These are phyloP conservation scores for Sorex fumeus DNA, from an alignment of 2,113 vertebrate genomes.

Conservation along the genomic window DNA sequence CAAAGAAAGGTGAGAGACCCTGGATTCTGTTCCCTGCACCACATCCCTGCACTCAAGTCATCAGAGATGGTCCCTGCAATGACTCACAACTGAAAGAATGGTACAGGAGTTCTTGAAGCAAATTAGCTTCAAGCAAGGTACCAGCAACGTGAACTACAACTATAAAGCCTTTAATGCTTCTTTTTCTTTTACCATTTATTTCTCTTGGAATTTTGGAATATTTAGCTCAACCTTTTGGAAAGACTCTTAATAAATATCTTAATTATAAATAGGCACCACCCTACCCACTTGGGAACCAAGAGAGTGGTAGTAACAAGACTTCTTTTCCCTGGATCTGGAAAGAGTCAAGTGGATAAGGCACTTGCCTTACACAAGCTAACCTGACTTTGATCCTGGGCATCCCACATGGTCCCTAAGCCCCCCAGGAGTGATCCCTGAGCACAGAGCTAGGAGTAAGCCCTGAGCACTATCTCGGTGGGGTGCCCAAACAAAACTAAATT, in stretches of 20 bases:
- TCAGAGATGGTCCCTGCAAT: too few relatives aligned
- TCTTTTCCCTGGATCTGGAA: not conserved
- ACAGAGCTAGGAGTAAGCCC: too few relatives aligned
- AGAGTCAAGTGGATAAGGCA: too few relatives aligned
- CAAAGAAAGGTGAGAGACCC: not conserved
- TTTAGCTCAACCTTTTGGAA: constrained; percentile 42
- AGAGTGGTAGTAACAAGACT: not conserved
- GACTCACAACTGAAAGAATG: not conserved
- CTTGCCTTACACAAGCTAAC: too few relatives aligned
- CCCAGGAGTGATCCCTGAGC: too few relatives aligned
- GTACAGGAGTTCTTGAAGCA: not conserved
- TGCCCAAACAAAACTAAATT: too few relatives aligned
- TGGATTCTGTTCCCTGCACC: too few relatives aligned
- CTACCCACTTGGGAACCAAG: not conserved
- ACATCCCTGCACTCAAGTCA: too few relatives aligned
- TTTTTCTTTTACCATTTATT: not conserved
- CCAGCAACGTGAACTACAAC: not conserved
- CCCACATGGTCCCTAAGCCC: too few relatives aligned
- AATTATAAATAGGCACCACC: too few relatives aligned
- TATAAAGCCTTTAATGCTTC: not conserved
- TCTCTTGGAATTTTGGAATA: not conserved
- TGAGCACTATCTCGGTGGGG: too few relatives aligned
- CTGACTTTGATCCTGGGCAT: too few relatives aligned
- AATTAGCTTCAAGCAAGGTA: constrained; percentile 7
- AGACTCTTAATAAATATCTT: constrained; percentile 45